These are phyloP conservation scores for Champsocephalus gunnari DNA, from an alignment of 2,797 vertebrate species.

Conservation along the genomic window DNA sequence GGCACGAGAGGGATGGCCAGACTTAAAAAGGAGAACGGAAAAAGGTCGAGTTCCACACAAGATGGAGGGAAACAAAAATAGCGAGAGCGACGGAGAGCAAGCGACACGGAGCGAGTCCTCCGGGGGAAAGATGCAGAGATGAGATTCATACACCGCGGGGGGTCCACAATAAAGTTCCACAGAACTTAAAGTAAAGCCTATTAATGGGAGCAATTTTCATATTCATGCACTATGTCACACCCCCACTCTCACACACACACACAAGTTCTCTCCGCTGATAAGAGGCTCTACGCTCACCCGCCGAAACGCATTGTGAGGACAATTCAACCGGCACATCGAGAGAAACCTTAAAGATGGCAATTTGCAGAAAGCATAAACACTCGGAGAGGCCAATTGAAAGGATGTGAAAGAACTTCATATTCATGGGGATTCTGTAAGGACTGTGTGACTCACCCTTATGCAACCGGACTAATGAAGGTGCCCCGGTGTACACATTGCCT, in stretches of 20 bases:
- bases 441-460: slow-evolving; percentile 46
- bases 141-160: slow-evolving; percentile 59
- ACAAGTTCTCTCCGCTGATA: slow-evolving; percentile 47
- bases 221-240: slow-evolving; percentile 71
- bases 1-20: slow-evolving; percentile 23
- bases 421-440: slow-evolving; percentile 36
- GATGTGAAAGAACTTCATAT: slow-evolving; percentile 29
- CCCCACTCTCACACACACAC: slow-evolving; percentile 36
- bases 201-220: slow-evolving; percentile 75
- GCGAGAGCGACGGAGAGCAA: slow-evolving; percentile 30
- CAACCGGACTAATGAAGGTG: slow-evolving; percentile 52
- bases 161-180: slow-evolving; percentile 70
- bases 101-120: slow-evolving; percentile 53
- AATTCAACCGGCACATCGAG: slow-evolving; percentile 40
- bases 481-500: slow-evolving; percentile 13
- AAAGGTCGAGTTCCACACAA: slow-evolving; percentile 39
- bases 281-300: slow-evolving; percentile 30
- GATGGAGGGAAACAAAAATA: slow-evolving; percentile 49
- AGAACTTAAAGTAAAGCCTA: slow-evolving; percentile 73
- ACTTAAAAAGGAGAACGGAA: slow-evolving; percentile 16
- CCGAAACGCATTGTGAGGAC: slow-evolving; percentile 43
- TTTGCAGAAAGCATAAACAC: slow-evolving; percentile 45
- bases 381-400: slow-evolving; percentile 40
- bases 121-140: slow-evolving; percentile 51
- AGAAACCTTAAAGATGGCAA: slow-evolving; percentile 45